phyloP scores from a whole-genome alignment of 2,797 vertebrate species.

The Chromobotia macracanthus region DNA sequence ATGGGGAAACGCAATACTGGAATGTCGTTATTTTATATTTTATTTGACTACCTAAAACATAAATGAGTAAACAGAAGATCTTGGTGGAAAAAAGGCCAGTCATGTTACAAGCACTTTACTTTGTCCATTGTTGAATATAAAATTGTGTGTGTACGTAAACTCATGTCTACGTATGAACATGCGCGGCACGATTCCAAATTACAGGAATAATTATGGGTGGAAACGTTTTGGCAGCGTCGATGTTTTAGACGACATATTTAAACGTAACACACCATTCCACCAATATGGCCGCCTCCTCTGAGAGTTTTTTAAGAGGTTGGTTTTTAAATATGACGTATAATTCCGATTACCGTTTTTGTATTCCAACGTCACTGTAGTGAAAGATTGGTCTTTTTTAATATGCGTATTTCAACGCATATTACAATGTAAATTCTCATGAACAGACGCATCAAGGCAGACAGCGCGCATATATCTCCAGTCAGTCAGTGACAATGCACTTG shows the following conservation, averaged over 20 bases:
- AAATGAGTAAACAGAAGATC: too few species aligned
- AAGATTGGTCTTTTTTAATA: not conserved
- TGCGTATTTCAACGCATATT: not conserved
- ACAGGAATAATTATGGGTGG: not conserved
- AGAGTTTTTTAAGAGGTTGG: conserved; percentile 76
- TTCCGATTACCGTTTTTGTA: not conserved
- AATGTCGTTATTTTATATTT: too few species aligned
- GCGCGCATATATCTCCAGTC: not conserved
- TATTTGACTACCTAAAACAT: too few species aligned
- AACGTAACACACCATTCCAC: not conserved
- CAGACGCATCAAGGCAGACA: not conserved
- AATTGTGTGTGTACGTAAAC: too few species aligned
- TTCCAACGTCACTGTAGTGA: not conserved
- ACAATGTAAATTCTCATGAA: not conserved
- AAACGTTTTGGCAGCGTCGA: conserved; percentile 36
- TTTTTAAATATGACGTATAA: not conserved
- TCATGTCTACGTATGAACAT: too few species aligned
- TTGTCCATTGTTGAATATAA: too few species aligned
- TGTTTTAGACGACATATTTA: conserved; percentile 61
- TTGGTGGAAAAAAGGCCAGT: too few species aligned
- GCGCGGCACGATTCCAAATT: too few species aligned
- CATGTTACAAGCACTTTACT: too few species aligned
- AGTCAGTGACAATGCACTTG: too few species aligned
- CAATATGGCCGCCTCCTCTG: conserved; percentile 72
- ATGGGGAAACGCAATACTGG: too few species aligned